These are phyloP conservation scores for Seriola aureovittata DNA, from an alignment of 2,113 vertebrate genomes.

Conservation along the genomic window DNA sequence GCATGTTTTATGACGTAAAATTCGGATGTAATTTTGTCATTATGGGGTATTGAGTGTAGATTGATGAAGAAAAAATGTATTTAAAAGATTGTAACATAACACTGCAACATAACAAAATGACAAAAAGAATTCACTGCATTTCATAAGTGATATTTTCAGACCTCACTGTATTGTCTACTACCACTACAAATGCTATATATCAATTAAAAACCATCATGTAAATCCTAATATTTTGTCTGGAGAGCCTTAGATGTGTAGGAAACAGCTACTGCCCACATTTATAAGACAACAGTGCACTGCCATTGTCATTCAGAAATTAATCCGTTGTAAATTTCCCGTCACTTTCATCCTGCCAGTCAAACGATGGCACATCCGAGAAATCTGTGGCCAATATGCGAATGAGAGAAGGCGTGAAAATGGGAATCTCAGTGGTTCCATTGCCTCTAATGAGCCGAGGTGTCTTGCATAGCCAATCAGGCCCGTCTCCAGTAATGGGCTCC, in stretches of 20 bases:
- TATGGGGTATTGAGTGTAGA: no score
- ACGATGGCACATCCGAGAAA: constrained; percentile 17
- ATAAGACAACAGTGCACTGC: background rate
- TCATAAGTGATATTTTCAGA: background rate
- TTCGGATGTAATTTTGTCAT: no score
- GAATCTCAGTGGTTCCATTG: constrained; percentile 48
- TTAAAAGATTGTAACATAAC: no score
- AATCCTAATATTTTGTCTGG: no score
- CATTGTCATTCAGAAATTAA: background rate
- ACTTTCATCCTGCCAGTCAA: constrained; percentile 36
- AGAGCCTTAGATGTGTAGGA: no score
- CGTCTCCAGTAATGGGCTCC: constrained; percentile 43
- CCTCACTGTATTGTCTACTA: no score
- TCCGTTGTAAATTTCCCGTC: background rate
- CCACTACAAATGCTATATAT: no score
- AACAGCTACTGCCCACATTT: background rate
- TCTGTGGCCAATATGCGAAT: constrained; percentile 34
- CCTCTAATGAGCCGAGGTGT: constrained; percentile 54
- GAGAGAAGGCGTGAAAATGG: constrained; percentile 50
- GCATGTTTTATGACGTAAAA: no score
- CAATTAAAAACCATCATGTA: no score
- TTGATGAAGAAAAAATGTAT: no score
- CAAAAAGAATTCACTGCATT: background rate
- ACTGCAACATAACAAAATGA: no score
- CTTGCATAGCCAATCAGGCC: constrained; percentile 54